These are phyloP conservation scores for Tinamus guttatus DNA, from an alignment of 2,113 vertebrate genomes.

Conservation along the genomic window DNA sequence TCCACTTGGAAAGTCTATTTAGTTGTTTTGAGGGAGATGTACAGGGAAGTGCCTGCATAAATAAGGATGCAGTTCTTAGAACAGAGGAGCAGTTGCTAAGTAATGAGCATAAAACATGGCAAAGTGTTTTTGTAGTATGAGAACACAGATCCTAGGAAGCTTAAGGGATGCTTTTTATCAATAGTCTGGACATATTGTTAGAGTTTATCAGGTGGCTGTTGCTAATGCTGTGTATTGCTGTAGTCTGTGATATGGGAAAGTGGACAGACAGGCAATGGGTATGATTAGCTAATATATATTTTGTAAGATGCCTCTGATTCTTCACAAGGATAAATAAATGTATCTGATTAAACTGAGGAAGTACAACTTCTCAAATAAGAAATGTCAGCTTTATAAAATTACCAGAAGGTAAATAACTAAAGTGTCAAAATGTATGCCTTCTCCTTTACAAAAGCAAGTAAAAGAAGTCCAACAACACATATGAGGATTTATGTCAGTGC, in stretches of 20 bases:
- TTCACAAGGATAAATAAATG: background rate
- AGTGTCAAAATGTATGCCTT: background rate
- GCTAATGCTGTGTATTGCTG: background rate
- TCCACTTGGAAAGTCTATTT: background rate
- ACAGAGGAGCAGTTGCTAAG: constrained; percentile 27
- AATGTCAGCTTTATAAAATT: constrained; percentile 9
- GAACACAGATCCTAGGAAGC: background rate
- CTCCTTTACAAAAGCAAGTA: background rate
- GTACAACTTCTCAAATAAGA: constrained; percentile 1
- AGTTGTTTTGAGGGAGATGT: background rate
- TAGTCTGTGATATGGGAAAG: background rate
- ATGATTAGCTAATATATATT: background rate
- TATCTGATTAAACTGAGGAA: background rate
- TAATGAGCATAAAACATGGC: background rate
- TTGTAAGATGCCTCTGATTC: background rate
- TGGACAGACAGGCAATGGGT: background rate
- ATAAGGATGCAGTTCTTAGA: constrained; percentile 5
- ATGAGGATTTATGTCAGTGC: background rate
- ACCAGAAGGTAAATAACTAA: background rate
- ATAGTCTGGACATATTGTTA: background rate
- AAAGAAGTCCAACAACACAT: background rate
- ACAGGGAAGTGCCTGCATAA: background rate
- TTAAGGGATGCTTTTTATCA: constrained; percentile 1
- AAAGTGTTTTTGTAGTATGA: background rate
- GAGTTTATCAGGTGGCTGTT: background rate